A percentile compares a stretch with the other conserved stretches of the same genome.
phyloP scores from a whole-genome alignment of 2,797 vertebrate species.

The Morelia viridis region DNA sequence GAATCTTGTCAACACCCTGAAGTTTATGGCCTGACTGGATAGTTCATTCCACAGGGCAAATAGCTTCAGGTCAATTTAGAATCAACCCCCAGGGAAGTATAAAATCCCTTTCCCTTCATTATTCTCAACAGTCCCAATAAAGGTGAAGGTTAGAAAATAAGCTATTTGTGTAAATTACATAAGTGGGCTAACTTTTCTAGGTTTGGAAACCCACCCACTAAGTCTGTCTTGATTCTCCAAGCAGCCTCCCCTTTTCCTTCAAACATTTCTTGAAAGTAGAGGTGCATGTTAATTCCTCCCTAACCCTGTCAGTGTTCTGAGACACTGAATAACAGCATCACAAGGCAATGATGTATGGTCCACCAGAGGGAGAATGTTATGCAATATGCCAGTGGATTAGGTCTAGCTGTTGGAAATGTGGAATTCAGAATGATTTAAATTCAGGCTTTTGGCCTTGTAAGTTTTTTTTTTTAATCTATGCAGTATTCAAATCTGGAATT shows the following conservation, averaged over 20 bases:
- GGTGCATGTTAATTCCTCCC: background rate
- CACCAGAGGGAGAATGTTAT: background rate
- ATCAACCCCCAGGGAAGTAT: background rate
- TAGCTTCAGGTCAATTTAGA: background rate
- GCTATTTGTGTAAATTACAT: background rate
- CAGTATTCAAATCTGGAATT: constrained; percentile 33
- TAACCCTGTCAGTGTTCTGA: background rate
- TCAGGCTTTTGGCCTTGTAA: background rate
- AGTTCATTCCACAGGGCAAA: background rate
- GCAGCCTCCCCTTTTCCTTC: background rate
- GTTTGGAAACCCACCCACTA: background rate
- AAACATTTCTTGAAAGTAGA: background rate
- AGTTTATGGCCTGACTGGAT: background rate
- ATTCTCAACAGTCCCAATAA: background rate
- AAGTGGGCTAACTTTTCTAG: background rate
- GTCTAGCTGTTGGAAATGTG: background rate
- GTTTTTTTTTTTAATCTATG: constrained; percentile 20
- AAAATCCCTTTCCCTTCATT: background rate
- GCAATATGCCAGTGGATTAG: background rate
- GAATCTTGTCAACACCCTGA: background rate
- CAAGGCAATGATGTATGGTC: background rate
- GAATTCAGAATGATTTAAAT: background rate
- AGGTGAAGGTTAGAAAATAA: background rate
- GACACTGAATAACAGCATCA: background rate
- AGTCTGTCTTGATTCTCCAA: background rate